phyloP scores from a whole-genome alignment of 2,113 vertebrate genomes.

The Callithrix jacchus region DNA sequence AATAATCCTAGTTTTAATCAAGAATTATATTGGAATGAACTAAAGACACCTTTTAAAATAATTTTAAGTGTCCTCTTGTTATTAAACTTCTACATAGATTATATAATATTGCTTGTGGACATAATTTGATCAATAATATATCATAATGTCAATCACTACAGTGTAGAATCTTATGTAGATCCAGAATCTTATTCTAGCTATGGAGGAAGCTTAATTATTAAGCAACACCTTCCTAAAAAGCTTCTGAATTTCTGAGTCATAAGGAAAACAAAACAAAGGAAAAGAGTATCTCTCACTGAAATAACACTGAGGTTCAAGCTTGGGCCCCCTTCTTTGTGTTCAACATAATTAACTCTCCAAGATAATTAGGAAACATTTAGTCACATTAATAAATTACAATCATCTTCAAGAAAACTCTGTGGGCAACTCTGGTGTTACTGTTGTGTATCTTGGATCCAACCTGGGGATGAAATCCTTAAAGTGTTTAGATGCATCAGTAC shows the following conservation, averaged over 20 bases:
- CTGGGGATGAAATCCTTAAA: constrained; percentile 92
- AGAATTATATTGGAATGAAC: constrained; percentile 79
- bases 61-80: constrained; percentile 74
- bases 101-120: constrained; percentile 80
- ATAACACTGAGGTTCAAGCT: constrained; percentile 86
- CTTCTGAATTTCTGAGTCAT: constrained; percentile 83
- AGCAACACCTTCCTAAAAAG: constrained; percentile 80
- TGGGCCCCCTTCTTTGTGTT: constrained; percentile 73
- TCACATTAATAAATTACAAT: background rate
- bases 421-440: constrained; percentile 84
- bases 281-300: constrained; percentile 80
- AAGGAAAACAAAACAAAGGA: constrained; percentile 67
- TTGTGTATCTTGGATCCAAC: constrained; percentile 90
- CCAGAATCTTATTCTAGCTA: constrained; percentile 79
- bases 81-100: constrained; percentile 79
- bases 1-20: constrained; percentile 78
- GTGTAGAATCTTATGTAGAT: constrained; percentile 20
- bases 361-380: constrained; percentile 76
- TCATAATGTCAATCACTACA: constrained; percentile 77
- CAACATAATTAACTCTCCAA: constrained; percentile 80
- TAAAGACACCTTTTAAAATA: constrained; percentile 76
- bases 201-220: constrained; percentile 83
- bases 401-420: constrained; percentile 86
- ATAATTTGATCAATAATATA: constrained; percentile 84
- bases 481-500: constrained; percentile 93